Base-by-base conservation (phyloP, 2,797 vertebrate species). In the Takifugu ocellatus region DNA sequence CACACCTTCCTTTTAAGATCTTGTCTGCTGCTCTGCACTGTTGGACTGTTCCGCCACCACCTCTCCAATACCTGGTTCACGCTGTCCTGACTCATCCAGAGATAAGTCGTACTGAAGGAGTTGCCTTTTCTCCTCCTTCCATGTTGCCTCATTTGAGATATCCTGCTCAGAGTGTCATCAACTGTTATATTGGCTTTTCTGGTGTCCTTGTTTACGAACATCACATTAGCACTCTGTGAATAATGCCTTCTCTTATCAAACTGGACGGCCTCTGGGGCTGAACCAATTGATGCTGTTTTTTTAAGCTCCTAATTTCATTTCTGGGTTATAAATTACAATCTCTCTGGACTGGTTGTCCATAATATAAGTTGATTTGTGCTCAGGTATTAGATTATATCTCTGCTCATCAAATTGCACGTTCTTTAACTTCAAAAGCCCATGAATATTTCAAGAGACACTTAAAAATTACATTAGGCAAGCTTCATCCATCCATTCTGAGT, bases 1-100 rank as follows among this genome's bases (percentile, higher is more conserved):
- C 91, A 92, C 91, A 92, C 90, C 91, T 92, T 92, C 91, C 91
- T 92, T 92, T 92, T 92, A 92, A 92, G 90, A 92, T 92, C 91
- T 92, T 92, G 91, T 88, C 91, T 92, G 91, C 88, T 91, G 88
- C 88, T 91, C 85, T 87, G 72, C 87, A 66, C 85, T 83, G 75
- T 83, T 77, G 27, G 69, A 63, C 59, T 51, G 26, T 61, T 55
- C 56, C 61, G 52, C 59, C 51, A 59, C 68, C 42, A 16, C 50
- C 46, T 63, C 59, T 48, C 49, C 57, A 47, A 8, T 78, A 39
- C 44, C 51, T 49, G 56, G 39, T 24, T 56, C 50, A 16, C 43
- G 29, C 16, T 44, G 14, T 36, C 27, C 53, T 49, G 50, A 45
- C 59, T 56, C 63, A 46, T 48, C 60, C 54, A 58, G 47, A 57